Evolutionary conservation across 2,113 vertebrate genomes (phyloP).

Genomic region (Thalassarche chlororhynchos): DNA sequence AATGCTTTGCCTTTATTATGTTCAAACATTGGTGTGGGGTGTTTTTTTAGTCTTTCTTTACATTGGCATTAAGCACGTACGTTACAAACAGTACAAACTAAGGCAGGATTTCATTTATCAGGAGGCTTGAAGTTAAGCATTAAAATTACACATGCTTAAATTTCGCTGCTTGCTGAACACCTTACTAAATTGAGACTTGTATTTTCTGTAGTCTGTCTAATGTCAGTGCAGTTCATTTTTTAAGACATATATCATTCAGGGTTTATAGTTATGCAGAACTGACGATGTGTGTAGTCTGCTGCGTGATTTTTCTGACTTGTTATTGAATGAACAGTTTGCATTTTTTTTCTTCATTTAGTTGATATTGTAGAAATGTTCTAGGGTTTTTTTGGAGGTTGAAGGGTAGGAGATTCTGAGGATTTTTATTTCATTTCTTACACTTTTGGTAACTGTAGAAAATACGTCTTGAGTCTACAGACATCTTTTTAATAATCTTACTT

Average conservation of each 20-base stretch:
- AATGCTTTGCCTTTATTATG: not conserved
- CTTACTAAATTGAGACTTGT: not conserved
- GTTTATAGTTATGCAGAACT: not conserved
- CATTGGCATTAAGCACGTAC: not conserved
- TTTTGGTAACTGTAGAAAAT: not conserved
- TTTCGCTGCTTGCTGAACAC: not conserved
- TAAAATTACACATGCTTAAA: not conserved
- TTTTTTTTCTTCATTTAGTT: not conserved
- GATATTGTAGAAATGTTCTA: not conserved
- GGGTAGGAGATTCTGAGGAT: not conserved
- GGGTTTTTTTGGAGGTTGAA: not conserved
- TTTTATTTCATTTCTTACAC: not conserved
- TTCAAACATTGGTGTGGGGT: not conserved
- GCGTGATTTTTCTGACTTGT: not conserved
- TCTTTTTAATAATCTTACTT: not conserved
- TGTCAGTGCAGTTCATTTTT: not conserved
- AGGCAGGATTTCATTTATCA: not conserved
- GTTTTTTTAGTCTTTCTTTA: not conserved
- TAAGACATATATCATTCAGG: not conserved
- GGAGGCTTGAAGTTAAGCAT: not conserved
- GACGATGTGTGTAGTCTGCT: not conserved
- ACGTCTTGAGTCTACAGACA: rapidly evolving
- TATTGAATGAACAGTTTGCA: not conserved
- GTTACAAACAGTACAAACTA: not conserved
- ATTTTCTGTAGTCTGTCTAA: not conserved